These are phyloP conservation scores for Molanna angustata DNA, from an alignment of 2,888 invertebrate genomes.

Conservation along the genomic window DNA sequence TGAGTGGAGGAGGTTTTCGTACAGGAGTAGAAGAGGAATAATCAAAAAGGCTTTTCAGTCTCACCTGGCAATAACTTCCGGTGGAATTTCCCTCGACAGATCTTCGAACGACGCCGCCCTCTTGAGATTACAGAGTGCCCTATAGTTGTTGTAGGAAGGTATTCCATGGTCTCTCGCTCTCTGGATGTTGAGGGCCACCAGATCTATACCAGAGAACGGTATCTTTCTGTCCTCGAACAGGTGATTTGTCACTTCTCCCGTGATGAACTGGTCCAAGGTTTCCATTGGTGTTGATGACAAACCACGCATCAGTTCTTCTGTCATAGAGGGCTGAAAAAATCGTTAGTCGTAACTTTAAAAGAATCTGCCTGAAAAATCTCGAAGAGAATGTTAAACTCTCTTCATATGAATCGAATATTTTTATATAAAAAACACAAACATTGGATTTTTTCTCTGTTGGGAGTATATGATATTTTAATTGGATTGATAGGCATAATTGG, in stretches of 20 bases:
- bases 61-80: constrained; percentile 70
- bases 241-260: constrained; percentile 93
- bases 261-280: constrained; percentile 88
- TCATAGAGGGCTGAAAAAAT: constrained; percentile 63
- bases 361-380: no score
- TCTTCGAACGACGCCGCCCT: constrained; percentile 84
- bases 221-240: constrained; percentile 86
- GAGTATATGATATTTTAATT: no score
- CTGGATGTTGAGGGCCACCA: constrained; percentile 89
- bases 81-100: constrained; percentile 80
- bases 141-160: constrained; percentile 86
- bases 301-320: constrained; percentile 84
- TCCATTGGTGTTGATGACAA: constrained; percentile 89
- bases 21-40: no score
- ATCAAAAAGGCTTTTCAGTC: background rate
- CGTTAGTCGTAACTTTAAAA: no score
- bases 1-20: no score
- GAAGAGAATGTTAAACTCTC: no score
- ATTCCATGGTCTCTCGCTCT: constrained; percentile 86
- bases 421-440: no score
- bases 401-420: no score
- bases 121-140: constrained; percentile 86
- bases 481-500: no score
- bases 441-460: no score
- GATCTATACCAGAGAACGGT: constrained; percentile 89